These are phyloP conservation scores for Nymphalis c-album DNA, from an alignment of 2,888 invertebrate genomes.

Conservation along the genomic window DNA sequence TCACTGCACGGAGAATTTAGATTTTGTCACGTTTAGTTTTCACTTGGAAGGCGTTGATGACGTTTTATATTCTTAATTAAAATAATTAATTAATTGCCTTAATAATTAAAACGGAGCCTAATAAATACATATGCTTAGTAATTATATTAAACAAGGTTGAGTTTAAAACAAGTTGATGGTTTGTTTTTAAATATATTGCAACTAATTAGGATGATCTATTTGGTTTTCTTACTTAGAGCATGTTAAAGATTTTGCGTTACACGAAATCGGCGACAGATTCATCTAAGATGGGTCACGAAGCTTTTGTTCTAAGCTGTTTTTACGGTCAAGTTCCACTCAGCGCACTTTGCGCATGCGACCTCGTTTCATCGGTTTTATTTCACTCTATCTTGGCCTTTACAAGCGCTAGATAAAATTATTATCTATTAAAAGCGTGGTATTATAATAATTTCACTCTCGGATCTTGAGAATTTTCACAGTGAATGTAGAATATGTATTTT, in stretches of 20 bases:
- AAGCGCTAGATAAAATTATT: conserved; percentile 12
- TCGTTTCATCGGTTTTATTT: conserved; percentile 22
- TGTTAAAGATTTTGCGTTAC: background rate
- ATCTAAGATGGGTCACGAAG: conserved; percentile 22
- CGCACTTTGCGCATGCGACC: conserved; percentile 24
- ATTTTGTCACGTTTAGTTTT: too few species aligned
- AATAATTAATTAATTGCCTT: too few species aligned
- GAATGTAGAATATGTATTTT: background rate
- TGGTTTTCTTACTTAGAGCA: background rate
- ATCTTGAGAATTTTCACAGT: background rate
- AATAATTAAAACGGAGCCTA: too few species aligned
- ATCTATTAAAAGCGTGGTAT: conserved; percentile 3
- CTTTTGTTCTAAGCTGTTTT: conserved; percentile 25
- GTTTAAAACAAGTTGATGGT: too few species aligned
- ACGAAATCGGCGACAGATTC: background rate
- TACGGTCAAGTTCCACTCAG: conserved; percentile 32
- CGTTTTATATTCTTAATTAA: too few species aligned
- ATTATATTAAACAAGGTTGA: too few species aligned
- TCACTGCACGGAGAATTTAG: too few species aligned
- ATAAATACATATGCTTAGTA: too few species aligned
- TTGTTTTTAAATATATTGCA: background rate
- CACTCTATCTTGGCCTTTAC: conserved; percentile 11
- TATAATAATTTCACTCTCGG: background rate
- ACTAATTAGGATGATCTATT: background rate
- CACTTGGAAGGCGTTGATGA: too few species aligned